Evolutionary conservation across 2,113 vertebrate genomes (phyloP).

Genomic region (human): DNA sequence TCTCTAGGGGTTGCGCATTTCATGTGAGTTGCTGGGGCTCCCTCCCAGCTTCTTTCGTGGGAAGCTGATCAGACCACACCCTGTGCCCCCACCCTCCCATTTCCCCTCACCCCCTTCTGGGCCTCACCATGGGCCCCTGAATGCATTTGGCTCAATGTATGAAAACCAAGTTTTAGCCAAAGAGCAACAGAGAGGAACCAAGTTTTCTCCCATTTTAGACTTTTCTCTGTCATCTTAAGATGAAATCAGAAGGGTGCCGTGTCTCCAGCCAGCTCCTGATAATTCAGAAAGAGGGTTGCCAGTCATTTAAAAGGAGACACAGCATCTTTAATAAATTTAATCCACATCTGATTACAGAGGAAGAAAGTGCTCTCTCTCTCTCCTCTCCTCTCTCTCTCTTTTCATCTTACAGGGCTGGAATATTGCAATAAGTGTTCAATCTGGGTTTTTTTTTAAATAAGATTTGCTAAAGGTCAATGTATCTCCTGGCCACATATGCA

Average conservation of each 20-base stretch:
- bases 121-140: slow-evolving; percentile 73
- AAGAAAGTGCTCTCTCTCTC: slow-evolving; percentile 80
- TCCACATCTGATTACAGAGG: slow-evolving; percentile 85
- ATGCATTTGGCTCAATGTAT: not conserved
- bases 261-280: slow-evolving; percentile 80
- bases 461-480: slow-evolving; percentile 94
- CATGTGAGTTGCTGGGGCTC: not conserved
- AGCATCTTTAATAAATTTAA: slow-evolving; percentile 88
- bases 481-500: slow-evolving; percentile 91
- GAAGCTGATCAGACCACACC: slow-evolving; percentile 80
- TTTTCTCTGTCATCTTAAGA: slow-evolving; percentile 66
- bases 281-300: slow-evolving; percentile 82
- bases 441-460: slow-evolving; percentile 87
- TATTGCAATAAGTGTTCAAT: slow-evolving; percentile 91
- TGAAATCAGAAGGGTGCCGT: slow-evolving; percentile 57
- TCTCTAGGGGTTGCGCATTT: not conserved
- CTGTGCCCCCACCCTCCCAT: not conserved
- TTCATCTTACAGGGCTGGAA: slow-evolving; percentile 88
- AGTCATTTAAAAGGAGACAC: slow-evolving; percentile 84
- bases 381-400: slow-evolving; percentile 75
- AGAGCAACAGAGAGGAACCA: slow-evolving; percentile 45
- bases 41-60: slow-evolving; percentile 80
- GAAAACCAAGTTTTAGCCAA: not conserved
- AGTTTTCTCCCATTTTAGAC: slow-evolving; percentile 68
- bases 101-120: slow-evolving; percentile 67